Percentiles rank a stretch among this genome's conserved stretches.
Evolutionary conservation across 1,140 invertebrate genomes (phyloP).

Genomic region (Diorhabda sublineata): DNA sequence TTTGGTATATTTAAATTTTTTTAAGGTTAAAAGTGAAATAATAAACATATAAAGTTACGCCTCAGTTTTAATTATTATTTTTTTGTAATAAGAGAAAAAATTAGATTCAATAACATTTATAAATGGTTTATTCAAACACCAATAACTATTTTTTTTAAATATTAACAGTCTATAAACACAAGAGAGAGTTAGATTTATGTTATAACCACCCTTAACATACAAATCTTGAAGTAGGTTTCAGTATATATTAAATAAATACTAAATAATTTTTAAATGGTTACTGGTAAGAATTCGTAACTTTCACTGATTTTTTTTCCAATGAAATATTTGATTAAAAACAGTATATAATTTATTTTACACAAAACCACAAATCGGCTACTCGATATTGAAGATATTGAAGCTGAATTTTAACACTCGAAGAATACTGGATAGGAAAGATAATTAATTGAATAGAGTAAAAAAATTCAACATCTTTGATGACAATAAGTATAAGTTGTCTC

Average conservation of each 20-base stretch:
- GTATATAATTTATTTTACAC: too few relatives aligned
- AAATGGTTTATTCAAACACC: conserved; percentile 17
- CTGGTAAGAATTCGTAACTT: too few relatives aligned
- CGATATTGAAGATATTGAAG: too few relatives aligned
- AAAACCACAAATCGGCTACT: too few relatives aligned
- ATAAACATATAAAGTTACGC: conserved; percentile 5
- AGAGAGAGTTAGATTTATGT: conserved; percentile 11
- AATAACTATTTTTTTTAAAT: neutral
- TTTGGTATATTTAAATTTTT: conserved; percentile 10
- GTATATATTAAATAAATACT: neutral
- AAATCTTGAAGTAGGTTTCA: neutral
- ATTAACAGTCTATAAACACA: conserved; percentile 7
- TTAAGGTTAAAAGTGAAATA: neutral
- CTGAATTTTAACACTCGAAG: too few relatives aligned
- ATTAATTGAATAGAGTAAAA: too few relatives aligned
- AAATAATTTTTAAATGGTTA: too few relatives aligned
- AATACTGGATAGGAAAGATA: too few relatives aligned
- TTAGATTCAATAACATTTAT: conserved; percentile 23
- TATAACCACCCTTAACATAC: conserved; percentile 3
- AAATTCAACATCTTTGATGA: too few relatives aligned
- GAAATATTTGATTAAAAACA: too few relatives aligned
- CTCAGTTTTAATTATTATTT: neutral
- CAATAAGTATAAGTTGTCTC: too few relatives aligned
- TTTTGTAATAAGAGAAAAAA: conserved; percentile 26
- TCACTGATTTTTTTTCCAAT: too few relatives aligned